Evolutionary conservation across 1,140 invertebrate genomes (phyloP).

Genomic region (Phymorhynchus buccinoides): DNA sequence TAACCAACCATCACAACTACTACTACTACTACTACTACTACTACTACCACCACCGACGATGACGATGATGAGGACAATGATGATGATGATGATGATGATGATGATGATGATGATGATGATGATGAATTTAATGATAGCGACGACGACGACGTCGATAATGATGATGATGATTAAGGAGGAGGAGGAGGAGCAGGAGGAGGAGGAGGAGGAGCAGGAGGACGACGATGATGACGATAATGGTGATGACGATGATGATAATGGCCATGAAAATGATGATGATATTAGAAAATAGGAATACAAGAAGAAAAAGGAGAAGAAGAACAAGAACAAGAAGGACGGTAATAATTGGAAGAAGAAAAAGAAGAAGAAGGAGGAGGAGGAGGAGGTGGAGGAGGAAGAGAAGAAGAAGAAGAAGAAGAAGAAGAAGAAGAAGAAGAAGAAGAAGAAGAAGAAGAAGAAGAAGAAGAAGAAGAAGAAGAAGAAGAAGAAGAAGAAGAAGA

Average conservation of each 20-base stretch:
- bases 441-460: constrained; percentile 15
- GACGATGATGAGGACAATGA: constrained; percentile 8
- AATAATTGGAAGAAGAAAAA: background rate
- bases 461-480: background rate
- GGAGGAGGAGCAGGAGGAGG: no score
- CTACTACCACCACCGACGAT: background rate
- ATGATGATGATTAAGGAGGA: no score
- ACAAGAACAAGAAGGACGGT: background rate
- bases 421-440: background rate
- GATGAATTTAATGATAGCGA: no score
- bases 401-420: background rate
- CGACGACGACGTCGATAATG: no score
- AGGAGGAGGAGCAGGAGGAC: background rate
- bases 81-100: constrained; percentile 30
- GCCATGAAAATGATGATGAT: constrained; percentile 27
- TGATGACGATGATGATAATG: constrained; percentile 25
- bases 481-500: background rate
- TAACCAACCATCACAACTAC: no score
- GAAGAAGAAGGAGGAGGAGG: background rate
- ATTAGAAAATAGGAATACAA: background rate
- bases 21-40: no score
- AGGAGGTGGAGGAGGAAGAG: background rate
- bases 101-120: background rate
- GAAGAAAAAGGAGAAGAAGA: no score
- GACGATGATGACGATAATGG: constrained; percentile 30